Conservation (phyloP, 2,888 invertebrate species). For the Tipula vernalis region DNA sequence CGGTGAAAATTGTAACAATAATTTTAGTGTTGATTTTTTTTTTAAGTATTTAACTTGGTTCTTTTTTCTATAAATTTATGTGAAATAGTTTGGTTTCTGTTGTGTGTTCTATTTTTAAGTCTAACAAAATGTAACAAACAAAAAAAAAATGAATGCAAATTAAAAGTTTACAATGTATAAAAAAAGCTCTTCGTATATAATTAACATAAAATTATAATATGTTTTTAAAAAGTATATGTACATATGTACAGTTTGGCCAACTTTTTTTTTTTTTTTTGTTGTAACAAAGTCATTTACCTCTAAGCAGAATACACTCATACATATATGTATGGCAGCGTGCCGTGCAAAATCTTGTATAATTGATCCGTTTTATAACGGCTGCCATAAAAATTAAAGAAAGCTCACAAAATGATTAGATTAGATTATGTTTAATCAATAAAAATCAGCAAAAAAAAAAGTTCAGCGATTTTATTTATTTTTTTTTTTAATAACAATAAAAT, state of each 20-base stretch:
- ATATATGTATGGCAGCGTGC: background rate
- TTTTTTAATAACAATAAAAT: background rate
- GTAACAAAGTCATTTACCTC: background rate
- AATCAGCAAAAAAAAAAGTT: background rate
- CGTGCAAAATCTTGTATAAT: background rate
- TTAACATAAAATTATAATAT: background rate
- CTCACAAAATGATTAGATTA: background rate
- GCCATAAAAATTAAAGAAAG: background rate
- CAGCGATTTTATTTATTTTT: background rate
- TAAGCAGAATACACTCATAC: background rate
- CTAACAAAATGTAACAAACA: background rate
- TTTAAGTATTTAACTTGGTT: too few relatives aligned
- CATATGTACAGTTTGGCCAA: background rate
- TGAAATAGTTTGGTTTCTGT: background rate
- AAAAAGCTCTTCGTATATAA: background rate
- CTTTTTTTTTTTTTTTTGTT: background rate
- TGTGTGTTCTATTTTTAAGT: background rate
- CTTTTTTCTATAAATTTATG: background rate
- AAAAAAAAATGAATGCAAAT: background rate
- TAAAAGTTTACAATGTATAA: background rate
- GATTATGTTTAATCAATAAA: background rate
- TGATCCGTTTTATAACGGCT: background rate
- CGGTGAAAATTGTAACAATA: background rate
- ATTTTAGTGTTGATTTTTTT: too few relatives aligned
- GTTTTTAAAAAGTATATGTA: background rate